Evolutionary conservation across 2,113 vertebrate species (phyloP).

Genomic region (Macrotus californicus): DNA sequence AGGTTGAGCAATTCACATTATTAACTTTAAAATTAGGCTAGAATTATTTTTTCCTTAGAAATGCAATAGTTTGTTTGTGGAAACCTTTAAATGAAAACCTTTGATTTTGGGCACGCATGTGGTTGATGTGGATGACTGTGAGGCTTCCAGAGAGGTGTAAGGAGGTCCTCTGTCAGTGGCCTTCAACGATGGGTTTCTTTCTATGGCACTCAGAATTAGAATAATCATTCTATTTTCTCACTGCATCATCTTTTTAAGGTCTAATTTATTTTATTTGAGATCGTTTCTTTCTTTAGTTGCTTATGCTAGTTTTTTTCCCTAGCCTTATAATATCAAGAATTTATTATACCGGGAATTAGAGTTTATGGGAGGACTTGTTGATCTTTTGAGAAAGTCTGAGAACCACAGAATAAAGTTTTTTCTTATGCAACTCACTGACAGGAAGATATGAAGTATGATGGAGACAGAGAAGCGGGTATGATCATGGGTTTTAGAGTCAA

Average conservation of each 20-base stretch:
- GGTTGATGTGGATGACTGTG: constrained; percentile 70
- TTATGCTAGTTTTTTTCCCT: not conserved
- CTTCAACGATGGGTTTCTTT: constrained; percentile 72
- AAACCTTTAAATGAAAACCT: constrained; percentile 51
- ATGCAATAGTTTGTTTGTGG: constrained; percentile 65
- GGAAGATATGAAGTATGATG: not conserved
- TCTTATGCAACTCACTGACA: not conserved
- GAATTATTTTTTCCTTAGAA: constrained; percentile 70
- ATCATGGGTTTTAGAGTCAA: not conserved
- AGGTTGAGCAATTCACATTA: constrained; percentile 72
- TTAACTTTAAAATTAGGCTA: constrained; percentile 73
- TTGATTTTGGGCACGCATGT: constrained; percentile 70
- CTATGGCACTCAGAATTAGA: constrained; percentile 75
- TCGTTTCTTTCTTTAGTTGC: not conserved
- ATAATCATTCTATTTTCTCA: constrained; percentile 71
- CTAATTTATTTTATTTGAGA: constrained; percentile 33
- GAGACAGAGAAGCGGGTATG: not conserved
- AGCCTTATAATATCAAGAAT: not conserved
- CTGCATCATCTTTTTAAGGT: constrained; percentile 67
- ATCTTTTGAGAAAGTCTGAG: constrained; percentile 24
- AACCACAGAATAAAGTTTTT: not conserved
- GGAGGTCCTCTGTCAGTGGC: constrained; percentile 66
- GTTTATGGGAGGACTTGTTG: not conserved
- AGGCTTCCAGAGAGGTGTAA: constrained; percentile 70
- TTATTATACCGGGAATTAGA: constrained; percentile 15